Evolutionary conservation across 1,140 invertebrate genomes (phyloP).

Genomic region (Leptestheria dahalacensis): DNA sequence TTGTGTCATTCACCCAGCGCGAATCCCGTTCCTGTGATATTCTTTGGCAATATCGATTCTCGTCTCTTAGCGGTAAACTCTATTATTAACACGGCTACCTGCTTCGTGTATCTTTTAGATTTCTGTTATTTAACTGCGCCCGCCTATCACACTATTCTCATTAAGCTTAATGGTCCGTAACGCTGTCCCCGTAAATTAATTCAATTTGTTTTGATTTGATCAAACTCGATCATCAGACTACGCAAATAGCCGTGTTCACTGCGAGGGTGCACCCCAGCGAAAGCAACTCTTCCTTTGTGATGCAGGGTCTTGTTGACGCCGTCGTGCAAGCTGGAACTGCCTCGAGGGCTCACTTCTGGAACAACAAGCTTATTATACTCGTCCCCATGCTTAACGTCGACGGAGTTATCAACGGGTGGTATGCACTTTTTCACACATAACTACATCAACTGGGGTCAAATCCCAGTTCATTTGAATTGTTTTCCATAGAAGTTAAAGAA

Average conservation of each 20-base stretch:
- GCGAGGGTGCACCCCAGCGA: conserved; percentile 77
- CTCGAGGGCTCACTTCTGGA: conserved; percentile 42
- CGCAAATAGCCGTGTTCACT: conserved; percentile 56
- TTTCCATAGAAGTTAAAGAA: no score
- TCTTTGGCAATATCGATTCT: not conserved
- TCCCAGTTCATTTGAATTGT: no score
- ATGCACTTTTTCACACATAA: conserved; percentile 28
- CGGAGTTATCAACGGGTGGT: conserved; percentile 78
- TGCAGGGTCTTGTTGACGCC: conserved; percentile 61
- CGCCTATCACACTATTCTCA: no score
- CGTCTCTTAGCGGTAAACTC: no score
- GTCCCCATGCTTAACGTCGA: conserved; percentile 79
- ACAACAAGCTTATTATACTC: conserved; percentile 64
- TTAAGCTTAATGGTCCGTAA: no score
- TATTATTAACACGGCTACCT: no score
- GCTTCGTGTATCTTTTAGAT: no score
- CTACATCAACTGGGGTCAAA: no score
- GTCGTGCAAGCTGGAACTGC: conserved; percentile 41
- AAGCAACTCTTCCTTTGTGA: conserved; percentile 75
- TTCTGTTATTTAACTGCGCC: not conserved
- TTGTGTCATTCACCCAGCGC: not conserved
- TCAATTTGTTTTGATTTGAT: not conserved
- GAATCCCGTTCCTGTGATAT: conserved; percentile 1
- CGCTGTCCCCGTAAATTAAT: no score
- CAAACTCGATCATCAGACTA: conserved; percentile 28